phyloP scores from a whole-genome alignment of 2,113 vertebrate species.

The Pitta sordida region DNA sequence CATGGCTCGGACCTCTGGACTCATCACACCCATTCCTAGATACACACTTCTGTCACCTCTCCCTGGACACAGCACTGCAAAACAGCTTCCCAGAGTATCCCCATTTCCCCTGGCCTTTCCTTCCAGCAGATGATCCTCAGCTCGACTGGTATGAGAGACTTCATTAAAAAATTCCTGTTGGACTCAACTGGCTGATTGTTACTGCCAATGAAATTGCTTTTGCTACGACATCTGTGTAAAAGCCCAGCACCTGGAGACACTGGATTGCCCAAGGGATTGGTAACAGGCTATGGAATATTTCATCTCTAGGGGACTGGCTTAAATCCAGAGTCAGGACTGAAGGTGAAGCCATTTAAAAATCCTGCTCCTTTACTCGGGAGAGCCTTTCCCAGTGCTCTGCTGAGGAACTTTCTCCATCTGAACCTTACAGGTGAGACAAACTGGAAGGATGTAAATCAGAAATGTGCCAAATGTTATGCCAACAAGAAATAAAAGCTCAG shows the following conservation, averaged over 20 bases:
- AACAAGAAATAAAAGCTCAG: neutral
- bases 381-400: neutral
- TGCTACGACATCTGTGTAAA: conserved; percentile 4
- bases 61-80: neutral
- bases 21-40: neutral
- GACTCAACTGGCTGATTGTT: neutral
- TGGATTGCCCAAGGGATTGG: conserved; percentile 12
- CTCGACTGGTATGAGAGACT: neutral
- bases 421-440: neutral
- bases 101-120: neutral
- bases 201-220: conserved; percentile 36
- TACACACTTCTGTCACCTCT: neutral
- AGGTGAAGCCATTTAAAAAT: conserved; percentile 4
- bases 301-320: conserved; percentile 43
- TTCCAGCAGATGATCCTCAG: neutral
- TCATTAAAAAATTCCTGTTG: conserved; percentile 53
- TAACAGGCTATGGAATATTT: conserved; percentile 45
- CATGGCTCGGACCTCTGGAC: neutral
- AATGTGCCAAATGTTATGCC: neutral
- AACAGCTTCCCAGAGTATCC: neutral
- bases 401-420: neutral
- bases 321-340: conserved; percentile 27
- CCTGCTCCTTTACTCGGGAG: neutral
- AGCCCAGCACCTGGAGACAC: conserved; percentile 46
- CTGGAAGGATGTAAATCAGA: neutral